phyloP scores from a whole-genome alignment of 2,888 invertebrate species.

The Herminia tarsipennalis region DNA sequence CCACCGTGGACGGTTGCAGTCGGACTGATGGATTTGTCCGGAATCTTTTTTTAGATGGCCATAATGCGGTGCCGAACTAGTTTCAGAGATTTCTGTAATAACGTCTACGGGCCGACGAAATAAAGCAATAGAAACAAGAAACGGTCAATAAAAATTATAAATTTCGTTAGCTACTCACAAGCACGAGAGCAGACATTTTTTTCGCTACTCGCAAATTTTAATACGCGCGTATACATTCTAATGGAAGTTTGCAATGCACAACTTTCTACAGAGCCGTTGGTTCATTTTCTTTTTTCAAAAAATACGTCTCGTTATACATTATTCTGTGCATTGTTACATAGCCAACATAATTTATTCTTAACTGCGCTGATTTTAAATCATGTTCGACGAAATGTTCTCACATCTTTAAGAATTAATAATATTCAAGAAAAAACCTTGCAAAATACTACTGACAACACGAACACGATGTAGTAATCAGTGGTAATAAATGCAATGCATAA shows the following conservation, averaged over 20 bases:
- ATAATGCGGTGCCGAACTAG: constrained; percentile 60
- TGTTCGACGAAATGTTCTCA: constrained; percentile 5
- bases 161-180: constrained; percentile 50
- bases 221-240: constrained; percentile 62
- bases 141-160: constrained; percentile 47
- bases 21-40: constrained; percentile 67
- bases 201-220: constrained; percentile 55
- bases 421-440: no score
- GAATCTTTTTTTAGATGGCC: constrained; percentile 69
- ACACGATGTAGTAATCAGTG: constrained; percentile 5
- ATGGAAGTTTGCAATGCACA: constrained; percentile 53
- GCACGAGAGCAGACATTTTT: constrained; percentile 49
- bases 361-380: background rate
- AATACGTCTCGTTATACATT: constrained; percentile 9
- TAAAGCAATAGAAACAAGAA: constrained; percentile 44
- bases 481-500: constrained; percentile 35
- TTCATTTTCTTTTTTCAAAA: constrained; percentile 24
- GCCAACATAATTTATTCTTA: constrained; percentile 6
- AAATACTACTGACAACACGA: constrained; percentile 8
- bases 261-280: constrained; percentile 64
- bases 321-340: constrained; percentile 13
- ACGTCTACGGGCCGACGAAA: constrained; percentile 40
- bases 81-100: constrained; percentile 53
- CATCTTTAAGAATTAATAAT: background rate
- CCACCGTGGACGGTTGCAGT: constrained; percentile 59